Percentiles rank a stretch among this genome's conserved stretches.
Conservation (phyloP, 2,113 vertebrate genomes). For the Dolichotis patagonum region DNA sequence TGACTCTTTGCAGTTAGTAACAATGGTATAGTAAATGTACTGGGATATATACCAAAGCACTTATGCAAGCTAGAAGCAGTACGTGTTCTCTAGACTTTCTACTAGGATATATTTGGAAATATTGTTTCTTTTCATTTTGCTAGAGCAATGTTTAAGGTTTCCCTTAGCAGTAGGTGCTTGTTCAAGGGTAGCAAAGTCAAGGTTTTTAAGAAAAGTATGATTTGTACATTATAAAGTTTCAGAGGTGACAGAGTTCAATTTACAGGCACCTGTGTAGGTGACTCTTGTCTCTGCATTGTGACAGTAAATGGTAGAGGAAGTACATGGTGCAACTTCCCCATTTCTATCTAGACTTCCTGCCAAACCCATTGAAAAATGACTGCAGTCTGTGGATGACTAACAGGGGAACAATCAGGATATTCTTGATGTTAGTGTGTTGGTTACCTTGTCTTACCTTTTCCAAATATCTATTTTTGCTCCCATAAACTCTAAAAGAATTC, state of each 20-base stretch:
- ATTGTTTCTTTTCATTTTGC: neutral
- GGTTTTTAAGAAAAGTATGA: neutral
- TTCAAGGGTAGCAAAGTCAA: neutral
- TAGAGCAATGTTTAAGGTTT: neutral
- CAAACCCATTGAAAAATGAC: slow-evolving; percentile 5
- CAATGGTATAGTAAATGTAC: neutral
- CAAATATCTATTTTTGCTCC: neutral
- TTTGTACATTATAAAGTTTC: neutral
- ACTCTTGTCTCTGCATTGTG: neutral
- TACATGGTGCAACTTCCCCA: neutral
- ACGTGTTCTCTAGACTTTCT: neutral
- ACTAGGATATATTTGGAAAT: neutral
- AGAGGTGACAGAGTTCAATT: neutral
- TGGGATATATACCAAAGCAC: neutral
- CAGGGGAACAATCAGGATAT: neutral
- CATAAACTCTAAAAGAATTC: neutral
- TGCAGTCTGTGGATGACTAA: slow-evolving; percentile 1
- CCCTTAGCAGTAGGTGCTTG: neutral
- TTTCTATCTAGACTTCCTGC: neutral
- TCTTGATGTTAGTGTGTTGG: neutral
- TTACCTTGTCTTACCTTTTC: neutral
- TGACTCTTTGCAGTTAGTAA: neutral
- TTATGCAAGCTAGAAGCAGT: neutral
- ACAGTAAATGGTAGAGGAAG: neutral
- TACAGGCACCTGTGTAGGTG: neutral